Conservation (phyloP, 2,797 vertebrate species). For the Rhinophrynus dorsalis region DNA sequence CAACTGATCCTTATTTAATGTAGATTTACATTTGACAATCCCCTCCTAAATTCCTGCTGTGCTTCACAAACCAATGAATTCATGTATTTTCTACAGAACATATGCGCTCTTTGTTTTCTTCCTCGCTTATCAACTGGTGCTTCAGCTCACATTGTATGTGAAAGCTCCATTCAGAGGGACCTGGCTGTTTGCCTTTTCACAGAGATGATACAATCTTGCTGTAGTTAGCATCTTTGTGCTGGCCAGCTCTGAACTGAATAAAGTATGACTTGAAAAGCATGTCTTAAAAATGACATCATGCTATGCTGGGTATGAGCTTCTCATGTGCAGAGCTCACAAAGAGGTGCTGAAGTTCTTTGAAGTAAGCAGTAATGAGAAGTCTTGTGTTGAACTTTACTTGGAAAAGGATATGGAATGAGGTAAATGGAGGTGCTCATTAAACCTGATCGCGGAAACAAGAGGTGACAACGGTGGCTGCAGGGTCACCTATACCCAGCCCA, state of each 20-base stretch:
- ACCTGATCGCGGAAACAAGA: not conserved
- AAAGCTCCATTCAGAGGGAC: constrained; percentile 19
- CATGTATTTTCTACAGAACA: constrained; percentile 20
- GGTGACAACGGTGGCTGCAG: no score
- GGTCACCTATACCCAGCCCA: not conserved
- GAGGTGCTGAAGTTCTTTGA: constrained; percentile 24
- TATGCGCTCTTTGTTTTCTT: constrained; percentile 7
- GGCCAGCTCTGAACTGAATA: constrained; percentile 20
- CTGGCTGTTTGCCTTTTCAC: constrained; percentile 28
- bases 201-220: constrained; percentile 37
- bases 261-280: constrained; percentile 43
- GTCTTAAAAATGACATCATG: constrained; percentile 46
- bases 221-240: constrained; percentile 37
- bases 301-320: constrained; percentile 11
- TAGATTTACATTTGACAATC: no score
- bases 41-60: constrained; percentile 16
- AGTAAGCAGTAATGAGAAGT: constrained; percentile 21
- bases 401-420: constrained; percentile 4
- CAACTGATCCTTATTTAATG: not conserved
- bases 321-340: constrained; percentile 28
- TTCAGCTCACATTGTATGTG: constrained; percentile 5
- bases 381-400: not conserved
- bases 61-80: constrained; percentile 27
- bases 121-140: constrained; percentile 25
- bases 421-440: constrained; percentile 14